Conservation (phyloP, 2,797 vertebrate genomes). For the Ibycter americanus region DNA sequence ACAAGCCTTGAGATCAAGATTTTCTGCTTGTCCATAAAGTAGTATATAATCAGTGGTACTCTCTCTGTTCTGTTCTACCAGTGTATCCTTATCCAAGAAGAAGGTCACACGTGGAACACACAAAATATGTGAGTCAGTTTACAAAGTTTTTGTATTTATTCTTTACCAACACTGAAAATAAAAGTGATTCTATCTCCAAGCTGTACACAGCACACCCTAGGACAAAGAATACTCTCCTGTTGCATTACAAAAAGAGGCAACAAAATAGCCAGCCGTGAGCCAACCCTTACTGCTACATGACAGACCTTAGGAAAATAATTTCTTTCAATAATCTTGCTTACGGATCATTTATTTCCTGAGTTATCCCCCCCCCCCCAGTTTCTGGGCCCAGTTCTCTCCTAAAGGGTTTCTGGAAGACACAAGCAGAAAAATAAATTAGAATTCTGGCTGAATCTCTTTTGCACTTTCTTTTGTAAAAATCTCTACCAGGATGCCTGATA, state of each 20-base stretch:
- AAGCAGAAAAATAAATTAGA: background rate
- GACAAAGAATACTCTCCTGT: background rate
- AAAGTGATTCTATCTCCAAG: background rate
- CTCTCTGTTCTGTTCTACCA: background rate
- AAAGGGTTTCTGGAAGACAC: background rate
- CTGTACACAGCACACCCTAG: background rate
- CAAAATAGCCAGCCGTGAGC: background rate
- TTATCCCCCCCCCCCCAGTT: background rate
- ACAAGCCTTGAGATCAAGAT: background rate
- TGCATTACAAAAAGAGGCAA: background rate
- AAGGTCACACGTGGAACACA: background rate
- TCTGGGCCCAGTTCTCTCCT: background rate
- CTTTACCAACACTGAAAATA: background rate
- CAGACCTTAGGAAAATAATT: background rate
- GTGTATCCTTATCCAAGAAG: background rate
- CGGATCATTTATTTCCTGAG: background rate
- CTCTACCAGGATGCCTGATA: background rate
- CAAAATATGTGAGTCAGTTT: background rate
- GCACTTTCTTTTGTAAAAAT: background rate
- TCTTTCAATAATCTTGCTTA: slow-evolving; percentile 1
- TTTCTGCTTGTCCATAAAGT: background rate
- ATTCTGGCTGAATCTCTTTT: background rate
- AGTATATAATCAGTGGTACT: background rate
- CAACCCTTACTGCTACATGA: background rate
- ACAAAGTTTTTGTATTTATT: background rate